phyloP scores from a whole-genome alignment of 2,113 vertebrate species.

The Mola mola region DNA sequence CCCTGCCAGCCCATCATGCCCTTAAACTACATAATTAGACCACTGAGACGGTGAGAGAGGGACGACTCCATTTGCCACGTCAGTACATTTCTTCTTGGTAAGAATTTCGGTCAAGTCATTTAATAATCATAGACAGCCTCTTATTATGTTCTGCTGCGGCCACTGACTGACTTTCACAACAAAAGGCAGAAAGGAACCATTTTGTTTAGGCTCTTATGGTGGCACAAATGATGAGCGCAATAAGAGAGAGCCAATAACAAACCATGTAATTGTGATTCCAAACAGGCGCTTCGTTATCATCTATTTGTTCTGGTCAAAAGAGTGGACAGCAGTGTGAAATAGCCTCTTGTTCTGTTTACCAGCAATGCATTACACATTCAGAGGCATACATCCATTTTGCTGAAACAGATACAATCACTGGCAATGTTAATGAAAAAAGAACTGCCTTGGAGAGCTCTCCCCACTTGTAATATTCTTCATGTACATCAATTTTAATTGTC shows the following conservation, averaged over 20 bases:
- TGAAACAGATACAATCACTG: slow-evolving; percentile 77
- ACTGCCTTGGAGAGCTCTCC: slow-evolving; percentile 64
- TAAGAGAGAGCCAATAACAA: slow-evolving; percentile 45
- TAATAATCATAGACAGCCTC: slow-evolving; percentile 70
- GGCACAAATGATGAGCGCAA: slow-evolving; percentile 15
- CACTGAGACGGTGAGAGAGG: slow-evolving; percentile 58
- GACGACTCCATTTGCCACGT: slow-evolving; percentile 71
- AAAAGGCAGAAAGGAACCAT: slow-evolving; percentile 31
- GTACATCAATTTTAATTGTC: slow-evolving; percentile 77
- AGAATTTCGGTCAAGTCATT: slow-evolving; percentile 74
- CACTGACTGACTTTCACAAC: slow-evolving; percentile 52
- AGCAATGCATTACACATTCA: slow-evolving; percentile 68
- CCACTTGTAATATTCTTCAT: slow-evolving; percentile 74
- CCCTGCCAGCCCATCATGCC: slow-evolving; percentile 47
- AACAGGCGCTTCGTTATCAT: slow-evolving; percentile 70
- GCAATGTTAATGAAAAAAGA: slow-evolving; percentile 74
- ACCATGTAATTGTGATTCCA: slow-evolving; percentile 67
- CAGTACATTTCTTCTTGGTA: slow-evolving; percentile 68
- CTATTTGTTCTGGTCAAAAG: slow-evolving; percentile 72
- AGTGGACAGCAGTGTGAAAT: slow-evolving; percentile 62
- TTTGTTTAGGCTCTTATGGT: slow-evolving; percentile 23
- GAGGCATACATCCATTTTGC: slow-evolving; percentile 66
- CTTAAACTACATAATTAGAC: slow-evolving; percentile 70
- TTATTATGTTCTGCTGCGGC: slow-evolving; percentile 49
- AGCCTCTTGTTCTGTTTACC: slow-evolving; percentile 69